phyloP scores from a whole-genome alignment of 2,113 vertebrate species.

The Gavialis gangeticus region DNA sequence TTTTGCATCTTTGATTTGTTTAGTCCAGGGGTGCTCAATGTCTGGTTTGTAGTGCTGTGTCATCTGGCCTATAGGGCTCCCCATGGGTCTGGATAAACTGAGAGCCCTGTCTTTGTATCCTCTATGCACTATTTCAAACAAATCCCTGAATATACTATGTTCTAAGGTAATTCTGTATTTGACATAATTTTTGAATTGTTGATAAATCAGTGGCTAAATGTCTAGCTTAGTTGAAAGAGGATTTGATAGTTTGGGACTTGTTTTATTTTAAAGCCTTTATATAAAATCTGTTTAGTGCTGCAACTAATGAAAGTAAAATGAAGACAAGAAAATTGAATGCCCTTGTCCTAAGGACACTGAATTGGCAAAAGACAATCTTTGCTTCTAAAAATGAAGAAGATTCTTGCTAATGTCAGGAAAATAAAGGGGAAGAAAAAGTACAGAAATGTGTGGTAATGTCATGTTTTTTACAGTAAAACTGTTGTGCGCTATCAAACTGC shows the following conservation, averaged over 20 bases:
- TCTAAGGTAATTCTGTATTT: not conserved
- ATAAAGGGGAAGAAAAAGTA: constrained; percentile 54
- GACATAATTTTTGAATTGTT: not conserved
- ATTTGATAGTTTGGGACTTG: not conserved
- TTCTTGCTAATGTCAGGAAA: constrained; percentile 49
- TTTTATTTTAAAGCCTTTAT: not conserved
- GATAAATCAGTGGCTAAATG: not conserved
- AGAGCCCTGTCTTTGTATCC: not conserved
- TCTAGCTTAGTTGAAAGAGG: not conserved
- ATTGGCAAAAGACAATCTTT: constrained; percentile 17
- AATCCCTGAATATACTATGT: not conserved
- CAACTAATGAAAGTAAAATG: not conserved
- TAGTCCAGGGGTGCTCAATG: too few species aligned
- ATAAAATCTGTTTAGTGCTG: not conserved
- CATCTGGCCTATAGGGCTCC: too few species aligned
- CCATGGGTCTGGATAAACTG: too few species aligned
- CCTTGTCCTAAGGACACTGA: not conserved
- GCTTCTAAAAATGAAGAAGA: constrained; percentile 31
- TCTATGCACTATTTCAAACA: not conserved
- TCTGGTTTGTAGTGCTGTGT: too few species aligned
- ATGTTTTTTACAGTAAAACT: not conserved
- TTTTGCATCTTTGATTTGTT: too few species aligned
- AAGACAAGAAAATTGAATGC: not conserved
- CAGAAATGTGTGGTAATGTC: constrained; percentile 19
- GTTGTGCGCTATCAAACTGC: not conserved